Base-by-base conservation (phyloP, 2,113 vertebrate genomes). In the Tachycineta bicolor region DNA sequence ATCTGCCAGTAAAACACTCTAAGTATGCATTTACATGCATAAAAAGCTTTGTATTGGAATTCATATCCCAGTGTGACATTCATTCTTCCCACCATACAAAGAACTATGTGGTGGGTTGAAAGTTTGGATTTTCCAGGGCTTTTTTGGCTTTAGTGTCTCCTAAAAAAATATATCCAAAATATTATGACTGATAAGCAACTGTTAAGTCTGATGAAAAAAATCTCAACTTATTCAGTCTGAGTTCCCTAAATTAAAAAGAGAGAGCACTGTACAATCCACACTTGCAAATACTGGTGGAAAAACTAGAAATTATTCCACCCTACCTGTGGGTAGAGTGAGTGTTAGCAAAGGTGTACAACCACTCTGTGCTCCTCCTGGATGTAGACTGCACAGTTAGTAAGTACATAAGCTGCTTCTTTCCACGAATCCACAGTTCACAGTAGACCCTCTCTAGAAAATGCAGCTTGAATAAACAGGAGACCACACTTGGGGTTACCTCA, bases 201-300 rank as follows among this genome's bases (percentile, higher is more conserved):
- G 24, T 39, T 91, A 74, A 62, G 7, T 44, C 14, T 64, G 44
- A 93, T 62, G 15, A 80, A 87, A 95, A 87, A 95, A 91, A 44
- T 25, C n/a, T 80, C 33, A 13, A 5, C 2, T 46, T 64, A 28
- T 2, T 88, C n/a, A 47, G 28, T 68, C 87, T 77, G 16, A 79
- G 6, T 70, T 80, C 31, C 23, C 14, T 58, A 69, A 71, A 65
- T 14, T 43, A 22, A 43, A 63, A 31, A 31, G 25, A 59, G 15
- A 34, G 43, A 68, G 1, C 33, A 49, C 1, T 34, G 63, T 69
- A 77, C 5, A 69, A 68, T 28, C 8, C 44, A n/a, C 11, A 28
- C 9, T 11, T 71, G 20, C 24, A 84, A 84, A 67, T 26, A 23
- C 15, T 37, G 19, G 1, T 11, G 58, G 11, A 10, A 6, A 4